These are phyloP conservation scores for Pavo muticus DNA, from an alignment of 2,113 vertebrate genomes.

Conservation along the genomic window DNA sequence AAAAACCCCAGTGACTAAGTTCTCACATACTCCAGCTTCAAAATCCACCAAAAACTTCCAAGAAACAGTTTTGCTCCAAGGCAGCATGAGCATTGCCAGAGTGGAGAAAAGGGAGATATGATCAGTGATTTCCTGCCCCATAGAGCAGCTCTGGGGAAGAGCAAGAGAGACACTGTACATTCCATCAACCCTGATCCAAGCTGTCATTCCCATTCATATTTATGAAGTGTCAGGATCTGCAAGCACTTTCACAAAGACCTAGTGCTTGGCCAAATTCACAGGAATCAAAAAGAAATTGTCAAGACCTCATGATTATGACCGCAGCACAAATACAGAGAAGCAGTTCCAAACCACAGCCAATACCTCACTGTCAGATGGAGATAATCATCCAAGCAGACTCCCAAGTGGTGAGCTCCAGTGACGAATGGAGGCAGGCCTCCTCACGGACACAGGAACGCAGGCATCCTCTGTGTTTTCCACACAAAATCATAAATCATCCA, in stretches of 20 bases:
- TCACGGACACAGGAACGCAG: background rate
- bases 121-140: background rate
- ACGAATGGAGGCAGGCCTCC: conserved; percentile 11
- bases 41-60: fast-evolving
- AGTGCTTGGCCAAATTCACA: background rate
- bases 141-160: background rate
- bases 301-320: background rate
- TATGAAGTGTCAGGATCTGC: background rate
- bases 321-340: conserved; percentile 15
- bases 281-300: conserved; percentile 14
- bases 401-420: background rate
- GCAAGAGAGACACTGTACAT: background rate
- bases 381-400: conserved; percentile 30
- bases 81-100: background rate
- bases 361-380: conserved; percentile 19
- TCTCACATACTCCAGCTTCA: background rate
- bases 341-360: background rate
- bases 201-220: background rate
- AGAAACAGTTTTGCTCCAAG: background rate
- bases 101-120: background rate
- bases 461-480: conserved; percentile 41
- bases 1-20: background rate
- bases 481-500: conserved; percentile 49
- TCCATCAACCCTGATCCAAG: background rate
- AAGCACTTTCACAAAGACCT: background rate